Conservation (phyloP, 2,797 vertebrate genomes). For the Myioborus melanocephalus region DNA sequence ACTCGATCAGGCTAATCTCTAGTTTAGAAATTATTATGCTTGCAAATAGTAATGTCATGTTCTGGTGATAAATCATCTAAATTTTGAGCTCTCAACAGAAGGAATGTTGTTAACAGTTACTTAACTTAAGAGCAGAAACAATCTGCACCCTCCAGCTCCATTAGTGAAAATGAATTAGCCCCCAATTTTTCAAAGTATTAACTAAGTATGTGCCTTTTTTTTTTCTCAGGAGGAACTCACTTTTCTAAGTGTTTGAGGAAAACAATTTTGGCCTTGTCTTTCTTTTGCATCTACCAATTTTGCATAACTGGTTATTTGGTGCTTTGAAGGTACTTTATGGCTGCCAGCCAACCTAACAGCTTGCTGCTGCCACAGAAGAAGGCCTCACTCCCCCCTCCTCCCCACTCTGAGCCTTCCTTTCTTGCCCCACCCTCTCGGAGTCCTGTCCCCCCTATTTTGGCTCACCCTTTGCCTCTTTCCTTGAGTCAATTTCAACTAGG, state of each 20-base stretch:
- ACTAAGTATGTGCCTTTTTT: neutral
- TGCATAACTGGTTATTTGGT: neutral
- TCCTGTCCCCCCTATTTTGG: neutral
- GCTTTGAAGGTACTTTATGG: neutral
- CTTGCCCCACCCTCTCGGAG: neutral
- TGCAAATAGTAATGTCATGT: neutral
- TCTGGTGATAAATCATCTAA: neutral
- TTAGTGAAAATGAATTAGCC: neutral
- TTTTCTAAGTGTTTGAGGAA: neutral
- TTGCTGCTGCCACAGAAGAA: neutral
- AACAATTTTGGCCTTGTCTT: neutral
- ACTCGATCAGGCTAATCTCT: neutral
- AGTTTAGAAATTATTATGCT: neutral
- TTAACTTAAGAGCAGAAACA: conserved; percentile 7
- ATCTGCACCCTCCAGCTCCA: neutral
- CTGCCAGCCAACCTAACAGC: neutral
- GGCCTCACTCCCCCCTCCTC: neutral
- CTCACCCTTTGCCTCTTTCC: neutral
- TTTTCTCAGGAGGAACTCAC: neutral
- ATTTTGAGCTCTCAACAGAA: conserved; percentile 12
- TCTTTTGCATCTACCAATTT: neutral
- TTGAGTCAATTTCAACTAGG: neutral
- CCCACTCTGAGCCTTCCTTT: neutral
- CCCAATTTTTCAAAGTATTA: neutral
- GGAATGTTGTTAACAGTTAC: neutral